Percentiles rank a stretch among this genome's conserved stretches.
phyloP scores from a whole-genome alignment of 2,888 invertebrate species.

The Augiades crinisus region DNA sequence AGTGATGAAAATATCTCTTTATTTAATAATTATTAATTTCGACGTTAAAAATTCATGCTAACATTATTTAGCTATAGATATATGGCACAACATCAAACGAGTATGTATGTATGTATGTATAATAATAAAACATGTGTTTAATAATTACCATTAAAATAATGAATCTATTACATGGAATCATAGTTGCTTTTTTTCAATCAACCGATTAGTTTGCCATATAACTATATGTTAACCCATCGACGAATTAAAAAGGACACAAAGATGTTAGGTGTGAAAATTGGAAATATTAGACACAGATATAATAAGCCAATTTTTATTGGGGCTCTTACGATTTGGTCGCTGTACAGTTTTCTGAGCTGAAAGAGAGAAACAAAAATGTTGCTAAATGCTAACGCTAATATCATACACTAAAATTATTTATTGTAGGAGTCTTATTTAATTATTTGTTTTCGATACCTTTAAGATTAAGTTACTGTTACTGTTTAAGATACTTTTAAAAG shows the following conservation, averaged over 20 bases:
- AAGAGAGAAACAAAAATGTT: constrained; percentile 57
- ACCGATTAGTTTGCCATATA: constrained; percentile 12
- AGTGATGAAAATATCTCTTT: neutral
- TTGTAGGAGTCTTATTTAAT: no score
- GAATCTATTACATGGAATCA: no score
- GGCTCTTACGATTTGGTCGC: constrained; percentile 74
- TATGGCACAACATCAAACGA: neutral
- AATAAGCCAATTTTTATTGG: constrained; percentile 46
- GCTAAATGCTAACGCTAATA: no score
- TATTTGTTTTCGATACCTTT: no score
- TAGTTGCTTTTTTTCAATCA: neutral
- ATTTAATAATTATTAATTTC: neutral
- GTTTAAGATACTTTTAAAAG: no score
- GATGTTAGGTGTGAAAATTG: constrained; percentile 27
- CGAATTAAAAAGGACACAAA: constrained; percentile 17
- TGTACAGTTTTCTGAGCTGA: constrained; percentile 78
- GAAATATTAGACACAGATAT: constrained; percentile 40
- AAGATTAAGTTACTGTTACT: no score
- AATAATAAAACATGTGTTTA: no score
- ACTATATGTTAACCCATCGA: constrained; percentile 1
- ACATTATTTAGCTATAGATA: constrained; percentile 1
- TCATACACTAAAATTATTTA: no score
- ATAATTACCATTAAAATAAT: no score
- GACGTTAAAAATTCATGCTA: constrained; percentile 7
- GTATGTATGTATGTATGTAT: neutral